Conservation (phyloP, 2,113 vertebrate species). For the Alethe castanea region DNA sequence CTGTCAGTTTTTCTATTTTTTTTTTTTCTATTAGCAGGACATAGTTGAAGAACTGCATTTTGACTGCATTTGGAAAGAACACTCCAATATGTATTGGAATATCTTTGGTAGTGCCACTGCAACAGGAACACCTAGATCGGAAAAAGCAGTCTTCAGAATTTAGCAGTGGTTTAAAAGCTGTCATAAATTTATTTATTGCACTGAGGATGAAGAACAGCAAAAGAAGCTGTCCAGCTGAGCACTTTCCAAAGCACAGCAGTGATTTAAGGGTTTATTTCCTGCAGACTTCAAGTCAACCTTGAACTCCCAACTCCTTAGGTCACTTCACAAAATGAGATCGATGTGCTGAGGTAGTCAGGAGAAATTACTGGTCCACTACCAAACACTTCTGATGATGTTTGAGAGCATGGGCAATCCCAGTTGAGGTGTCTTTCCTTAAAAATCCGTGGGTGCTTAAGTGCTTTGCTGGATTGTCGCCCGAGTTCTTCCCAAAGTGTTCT, state of each 20-base stretch:
- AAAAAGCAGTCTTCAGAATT: not conserved
- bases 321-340: constrained; percentile 4
- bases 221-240: not conserved
- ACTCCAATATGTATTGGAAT: not conserved
- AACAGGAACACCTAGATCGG: not conserved
- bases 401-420: not conserved
- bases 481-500: constrained; percentile 10
- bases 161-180: not conserved
- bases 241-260: not conserved
- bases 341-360: not conserved
- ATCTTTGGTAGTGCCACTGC: not conserved
- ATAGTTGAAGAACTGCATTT: not conserved
- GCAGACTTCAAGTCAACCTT: constrained; percentile 33
- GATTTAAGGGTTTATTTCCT: constrained; percentile 49
- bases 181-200: not conserved
- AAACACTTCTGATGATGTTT: not conserved
- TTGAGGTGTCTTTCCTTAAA: constrained; percentile 17
- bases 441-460: constrained; percentile 55
- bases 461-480: constrained; percentile 11
- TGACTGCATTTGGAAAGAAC: not conserved
- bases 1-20: not conserved
- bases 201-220: not conserved
- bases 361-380: not conserved
- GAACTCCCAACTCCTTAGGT: not conserved
- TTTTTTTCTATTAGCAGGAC: not conserved